Base-by-base conservation (phyloP, 2,888 invertebrate genomes). In the Automeris io region DNA sequence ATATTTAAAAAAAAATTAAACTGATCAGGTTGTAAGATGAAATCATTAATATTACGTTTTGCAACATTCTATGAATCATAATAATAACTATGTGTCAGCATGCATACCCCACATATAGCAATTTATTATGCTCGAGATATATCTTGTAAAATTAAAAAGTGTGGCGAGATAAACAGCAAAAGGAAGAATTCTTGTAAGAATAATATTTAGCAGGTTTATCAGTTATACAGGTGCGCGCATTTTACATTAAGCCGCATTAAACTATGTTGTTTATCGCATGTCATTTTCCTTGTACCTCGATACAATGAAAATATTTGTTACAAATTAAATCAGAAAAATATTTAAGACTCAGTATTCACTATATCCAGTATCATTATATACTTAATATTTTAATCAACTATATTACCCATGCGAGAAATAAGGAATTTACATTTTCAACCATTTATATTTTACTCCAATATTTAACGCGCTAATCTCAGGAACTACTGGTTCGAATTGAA, bases 1-100 rank as follows among this genome's bases (percentile, higher is more conserved):
- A n/a, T n/a, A n/a, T n/a, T n/a, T n/a, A n/a, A n/a, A n/a, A n/a
- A n/a, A n/a, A n/a, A n/a, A n/a, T n/a, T n/a, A n/a, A n/a, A 35
- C 26, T 59, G 61, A 71, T 70, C 65, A 54, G 71, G 64, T 61
- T 70, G 43, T 60, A 39, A 49, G 60, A 49, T 61, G 54, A 57
- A 65, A 69, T 71, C 70, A 62, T 62, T 58, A 69, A 71, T 66
- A 61, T 72, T 70, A 68, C 70, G 80, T 74, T 73, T 74, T 73
- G 47, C 74, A 42, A 64, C 80, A 80, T 79, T 81, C 79, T 75
- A 43, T n/a, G n/a, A n/a, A n/a, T n/a, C 41, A 40, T 40, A 42
- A 52, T 76, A 73, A 76, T 79, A 72, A 66, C 73, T 71, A 65
- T 69, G 57, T 58, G 42, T 45, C 46, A 69, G 71, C 72, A 78